These are phyloP conservation scores for Falco novaeseelandiae DNA, from an alignment of 2,797 vertebrate species.

Conservation along the genomic window DNA sequence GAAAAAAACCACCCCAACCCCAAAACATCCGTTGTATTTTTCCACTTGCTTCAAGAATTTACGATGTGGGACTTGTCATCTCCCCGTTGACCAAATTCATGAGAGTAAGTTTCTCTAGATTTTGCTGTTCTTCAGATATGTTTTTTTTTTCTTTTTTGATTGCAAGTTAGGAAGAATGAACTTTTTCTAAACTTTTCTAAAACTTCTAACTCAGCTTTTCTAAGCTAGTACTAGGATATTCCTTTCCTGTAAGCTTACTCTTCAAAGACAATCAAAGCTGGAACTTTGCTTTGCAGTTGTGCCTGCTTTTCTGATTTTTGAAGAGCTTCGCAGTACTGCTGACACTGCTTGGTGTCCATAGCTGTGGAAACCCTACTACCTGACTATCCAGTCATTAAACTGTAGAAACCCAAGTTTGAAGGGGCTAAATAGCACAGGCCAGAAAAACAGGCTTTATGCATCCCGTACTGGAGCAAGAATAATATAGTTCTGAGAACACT, in stretches of 20 bases:
- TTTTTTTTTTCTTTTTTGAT: not conserved
- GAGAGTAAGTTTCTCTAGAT: not conserved
- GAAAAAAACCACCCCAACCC: not conserved
- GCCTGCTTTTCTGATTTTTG: not conserved
- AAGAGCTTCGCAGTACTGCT: not conserved
- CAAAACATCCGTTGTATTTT: not conserved
- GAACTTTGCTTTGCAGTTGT: not conserved
- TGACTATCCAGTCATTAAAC: not conserved
- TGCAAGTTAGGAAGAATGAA: not conserved
- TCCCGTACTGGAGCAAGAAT: not conserved
- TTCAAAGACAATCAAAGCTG: not conserved
- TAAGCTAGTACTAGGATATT: not conserved
- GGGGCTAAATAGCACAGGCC: not conserved
- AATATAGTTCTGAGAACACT: not conserved
- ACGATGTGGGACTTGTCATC: not conserved
- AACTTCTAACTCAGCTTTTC: not conserved
- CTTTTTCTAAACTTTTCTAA: not conserved
- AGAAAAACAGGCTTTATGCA: not conserved
- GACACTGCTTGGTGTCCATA: not conserved
- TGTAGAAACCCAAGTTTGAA: not conserved
- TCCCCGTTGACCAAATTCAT: not conserved
- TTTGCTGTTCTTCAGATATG: not conserved
- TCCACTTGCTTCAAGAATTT: not conserved
- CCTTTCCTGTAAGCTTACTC: not conserved
- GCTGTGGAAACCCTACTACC: not conserved